Base-by-base conservation (phyloP, 2,888 invertebrate genomes). In the Spilarctia lutea region DNA sequence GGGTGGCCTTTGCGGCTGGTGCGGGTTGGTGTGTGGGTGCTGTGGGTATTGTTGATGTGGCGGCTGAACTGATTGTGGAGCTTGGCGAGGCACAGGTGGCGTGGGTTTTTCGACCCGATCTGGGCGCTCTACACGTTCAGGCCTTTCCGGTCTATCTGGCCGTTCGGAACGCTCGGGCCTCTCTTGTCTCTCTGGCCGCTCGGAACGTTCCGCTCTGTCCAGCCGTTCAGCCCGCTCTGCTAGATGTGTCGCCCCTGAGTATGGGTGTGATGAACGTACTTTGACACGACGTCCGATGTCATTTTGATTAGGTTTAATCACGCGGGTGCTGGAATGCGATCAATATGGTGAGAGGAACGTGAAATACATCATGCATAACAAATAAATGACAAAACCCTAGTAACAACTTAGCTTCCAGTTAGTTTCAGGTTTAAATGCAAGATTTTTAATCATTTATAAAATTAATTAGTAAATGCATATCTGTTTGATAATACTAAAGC, bases 261-360 rank as follows among this genome's bases (percentile, higher is more conserved):
- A 94, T 77, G 94, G 92, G 88, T 95, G 93, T 79, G 93, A 89
- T 77, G 92, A 87, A 75, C 95, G 98, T 91, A 98, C 96, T 93
- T 98, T 98, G 84, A 98, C 98, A 92, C 98, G 98, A 84, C 98
- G 97, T 77, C 98, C 98, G 89, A 99, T 98, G 94, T 98, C 98
- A 87, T 98, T 98, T 91, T 98, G 98, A 94, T 98, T 98, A 85
- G 98, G 98, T 94, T 99, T 99, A 91, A 99, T 99, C 93, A 98
- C 99, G 92, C 98, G 97, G 89, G 99, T 98, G 96, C 99, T 98
- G 96, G 72, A 96, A 96, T 75, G 79, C 75, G 75, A 81, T 79
- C 73, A 72, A 75, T 78, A 79, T 52, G 24, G 81, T 84, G 84
- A 82, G 65, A 76, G 67, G 63, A 68, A 81, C 78, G 82, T 82